Base-by-base conservation (phyloP, 2,888 invertebrate genomes). In the Euphydryas editha region DNA sequence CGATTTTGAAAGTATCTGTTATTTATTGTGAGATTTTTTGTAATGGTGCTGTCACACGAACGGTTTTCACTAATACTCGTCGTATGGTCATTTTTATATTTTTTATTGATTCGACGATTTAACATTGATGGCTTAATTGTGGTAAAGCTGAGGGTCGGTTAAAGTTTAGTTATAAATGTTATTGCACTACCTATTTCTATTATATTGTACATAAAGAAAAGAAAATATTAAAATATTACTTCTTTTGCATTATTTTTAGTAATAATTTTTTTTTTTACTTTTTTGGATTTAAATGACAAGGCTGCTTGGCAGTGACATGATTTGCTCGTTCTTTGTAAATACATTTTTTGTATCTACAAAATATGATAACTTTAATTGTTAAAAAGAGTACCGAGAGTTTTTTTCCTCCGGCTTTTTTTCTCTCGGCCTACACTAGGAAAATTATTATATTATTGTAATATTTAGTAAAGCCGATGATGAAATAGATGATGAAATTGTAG, bases 11-110 rank as follows among this genome's bases (percentile, higher is more conserved):
- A 54, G 54, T 54, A 10, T 20, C n/a, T 46, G 24, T 54, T 54
- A 54, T 54, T 54, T 54, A 54, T 54, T 54, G 54, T 54, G 54
- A 54, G 54, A 54, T 36, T 36, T 54, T 36, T 17, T 54, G 17
- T 36, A 36, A n/a, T 1, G 30, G 54, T 36, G 36, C 54, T 36
- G 17, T 54, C 54, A 54, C 54, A 54, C 54, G 54, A 30, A 24
- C 51, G 36, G 7, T 54, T 51, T 30, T 30, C 15, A 11, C 18
- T 51, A 51, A 54, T 36, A n/a, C 54, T 7, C n/a, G 17, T 10
- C 17, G 15, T 21, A 36, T 17, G 17, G 18, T 10, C 24, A 51
- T 24, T 30, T 49, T 36, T 54, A 54, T 36, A 0, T n/a, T 30
- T 36, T 54, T 30, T 36, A 54, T 54, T 17, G 54, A 36, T 54